Evolutionary conservation across 2,113 vertebrate species (phyloP).

Genomic region (Loxodonta africana): DNA sequence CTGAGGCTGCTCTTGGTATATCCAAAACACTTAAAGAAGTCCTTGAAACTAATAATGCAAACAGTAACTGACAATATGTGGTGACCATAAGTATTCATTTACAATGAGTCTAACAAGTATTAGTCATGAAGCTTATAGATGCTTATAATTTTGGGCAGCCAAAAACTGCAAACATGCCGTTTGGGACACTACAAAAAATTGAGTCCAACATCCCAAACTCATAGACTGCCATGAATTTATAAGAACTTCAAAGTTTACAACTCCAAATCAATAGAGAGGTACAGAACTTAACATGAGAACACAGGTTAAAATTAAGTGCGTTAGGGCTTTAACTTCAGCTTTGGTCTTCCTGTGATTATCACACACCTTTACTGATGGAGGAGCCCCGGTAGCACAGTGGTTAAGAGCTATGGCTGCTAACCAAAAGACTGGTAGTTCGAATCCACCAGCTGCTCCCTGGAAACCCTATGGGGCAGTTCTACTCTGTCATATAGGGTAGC

Average conservation of each 20-base stretch:
- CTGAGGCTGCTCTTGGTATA: not conserved
- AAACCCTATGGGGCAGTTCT: no score
- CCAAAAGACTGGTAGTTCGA: no score
- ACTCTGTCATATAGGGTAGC: no score
- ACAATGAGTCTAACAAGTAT: conserved; percentile 6
- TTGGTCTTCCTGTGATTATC: not conserved
- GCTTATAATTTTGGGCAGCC: conserved; percentile 15
- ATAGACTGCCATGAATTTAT: not conserved
- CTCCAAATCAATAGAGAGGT: not conserved
- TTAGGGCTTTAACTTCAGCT: conserved; percentile 1
- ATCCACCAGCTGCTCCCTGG: no score
- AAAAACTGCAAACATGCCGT: not conserved
- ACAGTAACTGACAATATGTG: not conserved
- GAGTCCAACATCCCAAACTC: conserved; percentile 10
- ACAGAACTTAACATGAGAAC: not conserved
- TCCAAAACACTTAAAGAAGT: not conserved
- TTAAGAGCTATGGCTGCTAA: no score
- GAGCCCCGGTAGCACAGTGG: no score
- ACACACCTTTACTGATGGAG: not conserved
- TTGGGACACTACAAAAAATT: not conserved
- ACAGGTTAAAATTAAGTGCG: not conserved
- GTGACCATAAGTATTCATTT: not conserved
- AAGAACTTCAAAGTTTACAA: not conserved
- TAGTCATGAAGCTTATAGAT: not conserved
- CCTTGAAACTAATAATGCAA: not conserved